phyloP scores from a whole-genome alignment of 2,113 vertebrate species.

The Azemiops feae region DNA sequence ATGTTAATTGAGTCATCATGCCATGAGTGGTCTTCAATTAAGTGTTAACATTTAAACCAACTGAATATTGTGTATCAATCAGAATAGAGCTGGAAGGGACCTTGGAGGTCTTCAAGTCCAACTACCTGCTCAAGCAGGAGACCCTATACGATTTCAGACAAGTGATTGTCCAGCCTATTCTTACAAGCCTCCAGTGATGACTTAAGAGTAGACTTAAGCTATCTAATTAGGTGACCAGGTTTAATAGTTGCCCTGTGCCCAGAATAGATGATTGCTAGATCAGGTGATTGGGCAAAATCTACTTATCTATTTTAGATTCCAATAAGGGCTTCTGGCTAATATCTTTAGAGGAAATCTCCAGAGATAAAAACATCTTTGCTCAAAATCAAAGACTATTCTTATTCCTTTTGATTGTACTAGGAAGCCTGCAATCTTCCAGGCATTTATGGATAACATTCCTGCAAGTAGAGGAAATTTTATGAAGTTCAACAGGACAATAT shows the following conservation, averaged over 20 bases:
- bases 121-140: too few relatives aligned
- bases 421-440: background rate
- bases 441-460: background rate
- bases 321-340: background rate
- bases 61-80: background rate
- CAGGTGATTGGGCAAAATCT: background rate
- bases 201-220: background rate
- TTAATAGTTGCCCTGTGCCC: background rate
- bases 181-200: too few relatives aligned
- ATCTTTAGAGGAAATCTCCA: background rate
- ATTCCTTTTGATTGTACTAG: background rate
- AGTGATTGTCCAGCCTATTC: too few relatives aligned
- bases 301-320: background rate
- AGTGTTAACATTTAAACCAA: background rate
- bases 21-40: background rate
- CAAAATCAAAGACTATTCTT: background rate
- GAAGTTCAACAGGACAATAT: background rate
- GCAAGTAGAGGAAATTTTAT: background rate
- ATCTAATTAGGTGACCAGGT: background rate
- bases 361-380: background rate
- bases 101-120: too few relatives aligned
- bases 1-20: background rate
- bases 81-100: too few relatives aligned
- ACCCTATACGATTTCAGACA: too few relatives aligned
- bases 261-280: background rate